Evolutionary conservation across 2,113 vertebrate species (phyloP).

Genomic region (Jacana jacana): DNA sequence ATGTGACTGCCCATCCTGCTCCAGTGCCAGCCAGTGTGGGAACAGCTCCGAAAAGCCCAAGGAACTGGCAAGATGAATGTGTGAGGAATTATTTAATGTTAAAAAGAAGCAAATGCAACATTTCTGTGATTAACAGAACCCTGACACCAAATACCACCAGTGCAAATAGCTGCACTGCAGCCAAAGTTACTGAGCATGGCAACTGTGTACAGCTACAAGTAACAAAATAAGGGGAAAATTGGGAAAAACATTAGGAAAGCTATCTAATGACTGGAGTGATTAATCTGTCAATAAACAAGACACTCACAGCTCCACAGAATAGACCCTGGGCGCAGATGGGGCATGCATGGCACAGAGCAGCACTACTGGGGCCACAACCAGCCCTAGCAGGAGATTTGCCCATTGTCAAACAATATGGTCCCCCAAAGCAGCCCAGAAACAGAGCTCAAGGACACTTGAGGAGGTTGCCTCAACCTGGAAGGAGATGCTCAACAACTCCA

Average conservation of each 20-base stretch:
- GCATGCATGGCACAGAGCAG: background rate
- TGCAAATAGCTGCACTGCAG: background rate
- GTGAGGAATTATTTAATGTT: background rate
- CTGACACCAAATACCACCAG: background rate
- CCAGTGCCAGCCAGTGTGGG: background rate
- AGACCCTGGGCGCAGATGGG: background rate
- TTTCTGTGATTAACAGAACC: background rate
- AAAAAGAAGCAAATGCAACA: background rate
- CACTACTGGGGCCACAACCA: background rate
- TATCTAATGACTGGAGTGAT: background rate
- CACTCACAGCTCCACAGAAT: background rate
- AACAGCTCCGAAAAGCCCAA: background rate
- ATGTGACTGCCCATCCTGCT: background rate
- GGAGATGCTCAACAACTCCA: background rate
- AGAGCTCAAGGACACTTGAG: background rate
- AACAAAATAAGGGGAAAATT: background rate
- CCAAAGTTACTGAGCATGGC: background rate
- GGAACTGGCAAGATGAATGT: background rate
- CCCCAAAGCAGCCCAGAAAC: background rate
- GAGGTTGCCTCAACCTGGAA: background rate
- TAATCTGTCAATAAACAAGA: background rate
- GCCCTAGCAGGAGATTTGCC: background rate
- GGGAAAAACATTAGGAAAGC: background rate
- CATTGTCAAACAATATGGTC: rapidly evolving
- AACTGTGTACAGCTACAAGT: background rate